phyloP scores from a whole-genome alignment of 1,140 invertebrate genomes.

The Micrasema minimum region DNA sequence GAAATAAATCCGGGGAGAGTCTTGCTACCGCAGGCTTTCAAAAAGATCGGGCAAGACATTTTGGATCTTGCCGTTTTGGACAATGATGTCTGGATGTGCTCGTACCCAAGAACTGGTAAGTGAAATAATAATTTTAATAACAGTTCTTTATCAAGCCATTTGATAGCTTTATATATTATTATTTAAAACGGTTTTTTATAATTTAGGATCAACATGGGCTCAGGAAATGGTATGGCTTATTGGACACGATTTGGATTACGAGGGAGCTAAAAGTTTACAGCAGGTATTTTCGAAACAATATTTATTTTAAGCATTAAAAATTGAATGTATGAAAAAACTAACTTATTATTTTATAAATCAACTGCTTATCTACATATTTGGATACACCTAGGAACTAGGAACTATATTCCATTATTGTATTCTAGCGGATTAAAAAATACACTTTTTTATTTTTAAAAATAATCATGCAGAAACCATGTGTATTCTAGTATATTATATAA shows the following conservation, averaged over 20 bases:
- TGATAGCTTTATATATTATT: no score
- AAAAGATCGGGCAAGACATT: slow-evolving; percentile 75
- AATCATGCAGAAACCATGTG: no score
- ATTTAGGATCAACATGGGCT: slow-evolving; percentile 85
- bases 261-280: slow-evolving; percentile 77
- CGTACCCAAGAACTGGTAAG: slow-evolving; percentile 82
- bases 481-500: no score
- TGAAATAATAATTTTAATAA: not conserved
- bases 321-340: no score
- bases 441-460: no score
- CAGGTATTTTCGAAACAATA: slow-evolving; percentile 64
- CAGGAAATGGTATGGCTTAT: slow-evolving; percentile 92
- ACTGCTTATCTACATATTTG: no score
- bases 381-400: no score
- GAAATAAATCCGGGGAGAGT: slow-evolving; percentile 76
- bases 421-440: no score
- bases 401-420: no score
- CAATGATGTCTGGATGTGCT: slow-evolving; percentile 83
- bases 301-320: no score
- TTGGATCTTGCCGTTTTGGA: slow-evolving; percentile 73
- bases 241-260: slow-evolving; percentile 81
- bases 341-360: no score
- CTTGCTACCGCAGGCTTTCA: slow-evolving; percentile 74
- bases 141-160: no score
- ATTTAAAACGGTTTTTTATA: slow-evolving; percentile 4